Evolutionary conservation across 2,113 vertebrate genomes (phyloP), one percentile per base, ranked within the genome.

Genomic region (Prunella fulvescens): DNA sequence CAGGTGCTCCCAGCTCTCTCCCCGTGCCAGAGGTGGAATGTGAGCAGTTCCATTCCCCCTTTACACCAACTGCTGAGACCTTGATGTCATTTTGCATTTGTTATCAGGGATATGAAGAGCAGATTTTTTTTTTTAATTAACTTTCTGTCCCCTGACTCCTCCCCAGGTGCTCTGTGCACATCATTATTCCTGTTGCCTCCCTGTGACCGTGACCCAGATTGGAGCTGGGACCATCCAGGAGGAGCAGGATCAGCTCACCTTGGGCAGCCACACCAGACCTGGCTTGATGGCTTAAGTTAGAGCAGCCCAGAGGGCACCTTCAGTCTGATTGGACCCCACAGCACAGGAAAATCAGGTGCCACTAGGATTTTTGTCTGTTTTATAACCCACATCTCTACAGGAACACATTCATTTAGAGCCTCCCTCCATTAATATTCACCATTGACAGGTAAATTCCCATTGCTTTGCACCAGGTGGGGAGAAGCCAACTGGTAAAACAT

Each of bases 71-170:
- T 39, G 48, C 80, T 14, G 88, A 92, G 82, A 40, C 83, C 84
- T 77, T 12, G 6, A 14, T 80, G 79, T 42, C 70, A 31, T 50
- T 65, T 81, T 7, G 42, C 88, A 35, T 80, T 65, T 20, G 18
- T 87, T 95, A 92, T 11, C 53, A 33, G 66, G 58, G 74, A 73
- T 23, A 50, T 50, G 69, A 95, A 78, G 70, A 76, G 53, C 40
- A 76, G 82, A 39, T 28, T 74, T 62, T 86, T 82, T 82, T 71
- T 96, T 93, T 90, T 95, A 97, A 97, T 97, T 97, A 97, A 96
- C 93, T 97, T 87, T 92, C 60, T 89, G 71, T 96, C 95, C 95
- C 94, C 48, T 20, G 90, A 28, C 62, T 93, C 77, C 66, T 78
- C 74, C 81, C 61, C 85, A 77, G 22, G 71, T 51, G 71, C 87